These are phyloP conservation scores for Astur gentilis DNA, from an alignment of 2,113 vertebrate species.

Conservation along the genomic window DNA sequence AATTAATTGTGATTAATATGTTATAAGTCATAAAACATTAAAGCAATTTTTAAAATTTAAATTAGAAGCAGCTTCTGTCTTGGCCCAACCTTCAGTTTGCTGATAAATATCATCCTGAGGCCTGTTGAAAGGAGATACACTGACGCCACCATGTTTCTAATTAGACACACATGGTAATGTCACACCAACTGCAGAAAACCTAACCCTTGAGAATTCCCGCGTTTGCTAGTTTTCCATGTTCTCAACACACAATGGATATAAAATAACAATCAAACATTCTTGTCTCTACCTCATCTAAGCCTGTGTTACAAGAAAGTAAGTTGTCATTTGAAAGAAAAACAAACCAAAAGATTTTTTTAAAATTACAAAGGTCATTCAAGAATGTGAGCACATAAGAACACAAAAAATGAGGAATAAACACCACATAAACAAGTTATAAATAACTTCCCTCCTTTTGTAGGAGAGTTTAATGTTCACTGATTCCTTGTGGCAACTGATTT, in stretches of 20 bases:
- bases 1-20: conserved; percentile 68
- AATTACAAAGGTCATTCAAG: not conserved
- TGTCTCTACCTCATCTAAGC: conserved; percentile 29
- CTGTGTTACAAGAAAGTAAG: not conserved
- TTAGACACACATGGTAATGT: conserved; percentile 58
- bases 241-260: conserved; percentile 40
- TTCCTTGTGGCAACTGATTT: not conserved
- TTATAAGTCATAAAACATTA: conserved; percentile 65
- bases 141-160: conserved; percentile 53
- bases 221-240: conserved; percentile 23
- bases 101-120: conserved; percentile 68
- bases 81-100: conserved; percentile 24
- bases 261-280: conserved; percentile 56
- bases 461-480: not conserved
- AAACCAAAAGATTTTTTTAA: not conserved
- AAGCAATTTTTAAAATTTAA: conserved; percentile 65
- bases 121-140: conserved; percentile 67
- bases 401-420: not conserved
- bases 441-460: not conserved
- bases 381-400: not conserved
- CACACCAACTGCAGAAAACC: conserved; percentile 52
- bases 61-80: conserved; percentile 71
- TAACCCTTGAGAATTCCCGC: conserved; percentile 32
- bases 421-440: not conserved
- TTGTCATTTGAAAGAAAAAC: conserved; percentile 31